Base-by-base conservation (phyloP, 2,113 vertebrate genomes). In the Rhea pennata region DNA sequence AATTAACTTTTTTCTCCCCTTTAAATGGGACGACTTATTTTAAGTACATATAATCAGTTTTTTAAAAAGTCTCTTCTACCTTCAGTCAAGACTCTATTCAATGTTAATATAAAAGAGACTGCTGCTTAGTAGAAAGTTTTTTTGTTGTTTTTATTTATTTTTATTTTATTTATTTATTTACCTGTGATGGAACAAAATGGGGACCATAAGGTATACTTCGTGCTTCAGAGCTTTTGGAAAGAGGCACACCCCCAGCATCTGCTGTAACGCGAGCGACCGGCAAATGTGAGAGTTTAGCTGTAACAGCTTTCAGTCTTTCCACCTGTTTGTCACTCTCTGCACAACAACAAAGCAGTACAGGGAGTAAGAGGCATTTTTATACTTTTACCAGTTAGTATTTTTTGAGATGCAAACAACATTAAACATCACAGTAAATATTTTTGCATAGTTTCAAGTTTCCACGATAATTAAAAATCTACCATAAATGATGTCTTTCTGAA, bases 161-260 rank as follows among this genome's bases (percentile, higher is more conserved):
- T n/a, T n/a, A n/a, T n/a, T n/a, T n/a, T n/a, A n/a, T n/a, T n/a
- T n/a, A n/a, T n/a, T n/a, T n/a, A n/a, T n/a, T n/a, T 97, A 99
- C 98, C 98, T 98, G 98, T 3, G 89, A 87, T 15, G 97, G 93
- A 88, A 96, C 90, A 39, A 93, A 92, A 82, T 90, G 97, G 61
- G 97, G 72, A 15, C 95, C 95, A 71, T 98, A 92, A 61, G 97
- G 84, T 7, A 96, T 6, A 40, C 83, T 97, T 73, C 85, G 98
- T 36, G 93, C 66, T 74, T 98, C 98, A 79, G 97, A 98, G 44
- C 96, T 97, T 94, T 97, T 98, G 48, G 98, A 98, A 5, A 97
- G 95, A 22, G 97, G 97, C 24, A 97, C 27, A 1, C 87, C 97
- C 15, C 75, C 72, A 53, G 73, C 53, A 39, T 97, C 98, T 26